Base-by-base conservation (phyloP, 2,888 invertebrate genomes). In the Trichogramma evanescens region DNA sequence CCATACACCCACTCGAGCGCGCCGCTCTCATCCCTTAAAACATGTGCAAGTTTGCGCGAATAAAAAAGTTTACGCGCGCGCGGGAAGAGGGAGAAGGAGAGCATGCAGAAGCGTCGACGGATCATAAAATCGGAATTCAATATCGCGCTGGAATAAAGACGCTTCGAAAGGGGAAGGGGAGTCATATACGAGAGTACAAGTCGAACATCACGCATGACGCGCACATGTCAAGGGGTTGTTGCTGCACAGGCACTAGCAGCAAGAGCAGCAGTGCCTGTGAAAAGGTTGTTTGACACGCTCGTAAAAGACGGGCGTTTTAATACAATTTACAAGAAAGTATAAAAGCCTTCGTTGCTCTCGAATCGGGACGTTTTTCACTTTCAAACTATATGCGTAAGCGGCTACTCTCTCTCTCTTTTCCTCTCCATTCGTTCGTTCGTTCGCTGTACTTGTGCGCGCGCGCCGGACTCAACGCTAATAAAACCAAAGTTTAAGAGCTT, bases 291-390 rank as follows among this genome's bases (percentile, higher is more conserved):
- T 73, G 74, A 75, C 75, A 74, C 72, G 76, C 70, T 75, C 76
- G 75, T 76, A 76, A 76, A 76, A 76, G 74, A 71, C 73, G 73
- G 68, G 70, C 74, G 72, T 76, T 76, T 76, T 76, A 76, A 76
- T 76, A 76, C 76, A 76, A 76, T 76, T 76, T 76, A 75, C 76
- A 76, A 74, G 76, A 76, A 76, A 74, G 73, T 76, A 75, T 74
- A 74, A 72, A 67, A 69, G 67, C 66, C 65, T 53, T 62, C 62
- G 53, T 26, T 49, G 51, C 53, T 59, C 59, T 58, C 45, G 46
- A 61, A 61, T 60, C 59, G 63, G 63, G 63, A 63, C 63, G 58
- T 63, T 63, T 63, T 63, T 63, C 63, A 63, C 63, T 63, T 63
- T 63, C 26, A 26, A 26, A 26, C 26, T 26, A 26, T 26, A 26